Conservation (phyloP, 2,113 vertebrate species). For the Dendropsophus ebraccatus region DNA sequence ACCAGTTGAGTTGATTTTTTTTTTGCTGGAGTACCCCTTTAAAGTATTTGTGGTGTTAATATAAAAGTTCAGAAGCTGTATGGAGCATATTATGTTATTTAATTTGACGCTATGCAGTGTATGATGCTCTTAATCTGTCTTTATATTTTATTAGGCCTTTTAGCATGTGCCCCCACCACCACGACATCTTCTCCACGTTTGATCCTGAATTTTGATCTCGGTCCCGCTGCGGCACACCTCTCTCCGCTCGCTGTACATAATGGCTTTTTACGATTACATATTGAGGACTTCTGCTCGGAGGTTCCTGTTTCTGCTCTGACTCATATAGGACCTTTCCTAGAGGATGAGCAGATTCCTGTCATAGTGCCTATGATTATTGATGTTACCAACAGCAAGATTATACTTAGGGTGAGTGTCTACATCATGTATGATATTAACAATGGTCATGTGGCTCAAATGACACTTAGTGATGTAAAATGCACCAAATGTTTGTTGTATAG, state of each 20-base stretch:
- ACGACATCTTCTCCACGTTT: neutral
- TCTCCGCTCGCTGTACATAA: conserved; percentile 76
- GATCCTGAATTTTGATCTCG: conserved; percentile 74
- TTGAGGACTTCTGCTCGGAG: conserved; percentile 76
- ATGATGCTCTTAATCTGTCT: neutral
- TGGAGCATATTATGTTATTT: too few relatives aligned
- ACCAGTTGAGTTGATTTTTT: too few relatives aligned
- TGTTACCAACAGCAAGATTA: conserved; percentile 75
- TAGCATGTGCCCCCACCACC: neutral
- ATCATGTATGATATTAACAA: too few relatives aligned
- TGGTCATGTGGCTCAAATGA: too few relatives aligned
- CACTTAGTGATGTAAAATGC: too few relatives aligned
- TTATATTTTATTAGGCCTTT: neutral
- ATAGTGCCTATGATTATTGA: conserved; percentile 87
- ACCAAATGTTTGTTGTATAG: too few relatives aligned
- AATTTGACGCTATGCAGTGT: neutral
- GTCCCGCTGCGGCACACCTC: conserved; percentile 74
- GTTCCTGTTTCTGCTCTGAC: conserved; percentile 83
- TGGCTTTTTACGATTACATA: conserved; percentile 79
- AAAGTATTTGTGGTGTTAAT: too few relatives aligned
- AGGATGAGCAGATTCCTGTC: conserved; percentile 87
- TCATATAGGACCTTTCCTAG: conserved; percentile 88
- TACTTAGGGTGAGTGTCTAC: too few relatives aligned
- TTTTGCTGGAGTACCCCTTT: too few relatives aligned
- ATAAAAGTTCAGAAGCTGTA: too few relatives aligned